Evolutionary conservation across 1,140 invertebrate species (phyloP), one percentile per base, ranked within the genome.

Genomic region (Dufourea novaeangliae): DNA sequence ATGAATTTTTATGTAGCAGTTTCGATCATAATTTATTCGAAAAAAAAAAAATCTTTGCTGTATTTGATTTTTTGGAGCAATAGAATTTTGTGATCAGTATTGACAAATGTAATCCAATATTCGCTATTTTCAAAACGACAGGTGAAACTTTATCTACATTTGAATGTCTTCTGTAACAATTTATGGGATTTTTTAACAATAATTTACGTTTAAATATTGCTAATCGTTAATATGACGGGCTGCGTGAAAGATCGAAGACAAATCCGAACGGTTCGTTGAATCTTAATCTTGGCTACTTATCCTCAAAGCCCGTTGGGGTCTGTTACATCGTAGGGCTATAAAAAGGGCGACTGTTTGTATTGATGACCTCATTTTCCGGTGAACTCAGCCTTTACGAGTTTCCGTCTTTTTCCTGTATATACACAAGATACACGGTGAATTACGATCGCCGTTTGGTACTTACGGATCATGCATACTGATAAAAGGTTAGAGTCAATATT

Each of bases 401-500:
- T 62, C 68, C 25, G 62, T 62, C 25, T 52, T 54, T 54, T 67
- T 32, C 64, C n/a, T n/a, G n/a, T 52, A n/a, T 52, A 44, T 20
- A 27, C 17, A 61, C 17, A 29, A 76, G 41, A 61, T 52, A 70
- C 5, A 61, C n/a, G 32, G 52, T 62, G 68, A 77, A 71, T 80
- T 79, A 68, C 67, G 73, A 56, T 76, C 41, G 37, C 20, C 34
- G n/a, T n/a, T 7, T 22, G 44, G 20, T n/a, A n/a, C n/a, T 57
- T 66, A 54, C 61, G 59, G 80, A 74, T 56, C 44, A 44, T 57
- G 50, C 50, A 39, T 20, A 34, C 22, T 29, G 67, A 79, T 76
- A 75, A 79, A 75, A 69, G 61, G 8, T 29, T 46, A n/a, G 14
- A 61, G 57, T 62, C 41, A 80, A 80, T 83, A 66, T 86, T 86